Percentiles rank a stretch among this genome's conserved stretches.
Conservation (phyloP, 2,888 invertebrate species). For the Beris chalybata region DNA sequence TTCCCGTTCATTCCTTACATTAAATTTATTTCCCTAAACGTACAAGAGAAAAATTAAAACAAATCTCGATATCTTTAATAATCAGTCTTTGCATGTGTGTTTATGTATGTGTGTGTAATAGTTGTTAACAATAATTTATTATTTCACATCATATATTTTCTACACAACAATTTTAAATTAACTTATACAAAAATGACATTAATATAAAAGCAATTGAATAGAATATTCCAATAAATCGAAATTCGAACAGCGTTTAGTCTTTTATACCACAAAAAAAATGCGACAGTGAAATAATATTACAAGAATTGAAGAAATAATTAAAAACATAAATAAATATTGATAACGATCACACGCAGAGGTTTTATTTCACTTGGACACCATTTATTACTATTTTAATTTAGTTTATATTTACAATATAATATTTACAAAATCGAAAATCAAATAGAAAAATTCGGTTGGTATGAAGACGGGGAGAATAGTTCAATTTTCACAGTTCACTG, state of each 20-base stretch:
- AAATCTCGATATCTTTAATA: conserved; percentile 18
- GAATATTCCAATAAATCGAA: no score
- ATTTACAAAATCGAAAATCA: conserved; percentile 13
- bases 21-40: conserved; percentile 8
- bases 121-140: no score
- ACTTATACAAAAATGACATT: no score
- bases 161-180: no score
- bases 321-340: conserved; percentile 25
- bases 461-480: no score
- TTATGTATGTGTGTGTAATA: conserved; percentile 1
- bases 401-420: conserved; percentile 14
- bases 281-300: background rate
- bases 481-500: no score
- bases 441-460: background rate
- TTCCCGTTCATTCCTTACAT: background rate
- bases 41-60: conserved; percentile 12
- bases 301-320: conserved; percentile 2
- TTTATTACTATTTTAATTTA: conserved; percentile 21
- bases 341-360: conserved; percentile 28
- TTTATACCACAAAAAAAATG: no score
- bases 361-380: conserved; percentile 19
- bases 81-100: conserved; percentile 27
- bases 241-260: no score
- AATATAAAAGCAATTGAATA: no score
- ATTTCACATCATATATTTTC: no score